Conservation (phyloP, 2,113 vertebrate species). For the Nothobranchius furzeri region DNA sequence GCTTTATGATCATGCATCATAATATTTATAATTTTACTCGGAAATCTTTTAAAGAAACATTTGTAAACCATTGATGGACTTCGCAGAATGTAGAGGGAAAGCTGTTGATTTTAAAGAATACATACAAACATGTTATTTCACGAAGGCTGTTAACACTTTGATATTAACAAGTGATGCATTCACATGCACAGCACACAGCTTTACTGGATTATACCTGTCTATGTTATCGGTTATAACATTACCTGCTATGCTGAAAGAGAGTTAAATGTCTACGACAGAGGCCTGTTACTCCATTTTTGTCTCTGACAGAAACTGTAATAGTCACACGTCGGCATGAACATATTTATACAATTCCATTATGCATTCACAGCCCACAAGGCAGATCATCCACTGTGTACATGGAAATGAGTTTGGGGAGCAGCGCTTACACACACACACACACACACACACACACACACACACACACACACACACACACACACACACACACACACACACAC, state of each 20-base stretch:
- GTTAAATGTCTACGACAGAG: conserved; percentile 80
- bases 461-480: neutral
- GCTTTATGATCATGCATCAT: conserved; percentile 51
- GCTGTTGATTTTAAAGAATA: conserved; percentile 59
- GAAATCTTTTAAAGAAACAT: conserved; percentile 9
- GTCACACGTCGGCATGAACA: conserved; percentile 21
- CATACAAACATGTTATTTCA: conserved; percentile 73
- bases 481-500: no score
- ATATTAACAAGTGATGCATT: conserved; percentile 55
- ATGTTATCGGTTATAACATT: conserved; percentile 81
- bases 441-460: conserved; percentile 4
- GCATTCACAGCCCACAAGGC: conserved; percentile 30
- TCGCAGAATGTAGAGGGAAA: conserved; percentile 15
- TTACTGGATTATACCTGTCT: conserved; percentile 60
- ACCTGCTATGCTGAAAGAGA: conserved; percentile 74
- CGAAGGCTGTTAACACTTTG: conserved; percentile 77
- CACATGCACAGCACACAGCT: conserved; percentile 81
- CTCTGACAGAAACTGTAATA: conserved; percentile 31
- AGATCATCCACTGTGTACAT: conserved; percentile 21
- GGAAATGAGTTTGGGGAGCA: conserved; percentile 21
- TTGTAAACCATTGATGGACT: conserved; percentile 18
- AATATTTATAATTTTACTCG: conserved; percentile 9
- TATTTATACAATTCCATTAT: conserved; percentile 11
- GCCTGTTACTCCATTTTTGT: conserved; percentile 77
- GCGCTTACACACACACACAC: neutral